Evolutionary conservation across 1,140 invertebrate species (phyloP).

Genomic region (Leptinotarsa undecemlineata): DNA sequence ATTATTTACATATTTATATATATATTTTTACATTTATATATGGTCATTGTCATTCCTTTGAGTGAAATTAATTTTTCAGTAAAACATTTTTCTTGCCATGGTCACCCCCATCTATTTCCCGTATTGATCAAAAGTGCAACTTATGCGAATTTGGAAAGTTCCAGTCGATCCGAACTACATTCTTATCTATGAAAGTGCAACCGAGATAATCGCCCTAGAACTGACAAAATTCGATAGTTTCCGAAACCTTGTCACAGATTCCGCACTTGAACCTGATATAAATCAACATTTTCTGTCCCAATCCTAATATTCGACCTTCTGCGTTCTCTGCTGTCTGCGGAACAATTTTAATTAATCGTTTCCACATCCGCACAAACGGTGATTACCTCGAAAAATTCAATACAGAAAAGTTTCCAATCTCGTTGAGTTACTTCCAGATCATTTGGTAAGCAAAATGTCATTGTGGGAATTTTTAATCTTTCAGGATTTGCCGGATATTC

Average conservation of each 20-base stretch:
- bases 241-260: slow-evolving; percentile 6
- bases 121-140: no score
- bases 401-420: neutral
- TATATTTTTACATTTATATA: no score
- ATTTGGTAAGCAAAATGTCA: neutral
- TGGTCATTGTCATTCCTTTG: no score
- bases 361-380: neutral
- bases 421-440: neutral
- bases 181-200: neutral
- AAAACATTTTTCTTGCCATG: no score
- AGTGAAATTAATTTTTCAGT: no score
- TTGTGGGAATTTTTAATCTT: neutral
- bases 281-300: neutral
- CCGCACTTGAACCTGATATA: neutral
- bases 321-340: neutral
- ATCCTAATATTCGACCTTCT: neutral
- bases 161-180: no score
- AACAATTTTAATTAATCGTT: neutral
- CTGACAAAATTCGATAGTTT: neutral
- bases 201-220: neutral
- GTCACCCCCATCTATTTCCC: no score
- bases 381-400: neutral
- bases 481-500: no score
- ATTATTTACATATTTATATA: no score
- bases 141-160: no score